Percentiles rank a stretch among this genome's conserved stretches.
These are phyloP conservation scores for Rhinichthys osculus DNA, from an alignment of 2,797 vertebrate genomes.

Conservation along the genomic window DNA sequence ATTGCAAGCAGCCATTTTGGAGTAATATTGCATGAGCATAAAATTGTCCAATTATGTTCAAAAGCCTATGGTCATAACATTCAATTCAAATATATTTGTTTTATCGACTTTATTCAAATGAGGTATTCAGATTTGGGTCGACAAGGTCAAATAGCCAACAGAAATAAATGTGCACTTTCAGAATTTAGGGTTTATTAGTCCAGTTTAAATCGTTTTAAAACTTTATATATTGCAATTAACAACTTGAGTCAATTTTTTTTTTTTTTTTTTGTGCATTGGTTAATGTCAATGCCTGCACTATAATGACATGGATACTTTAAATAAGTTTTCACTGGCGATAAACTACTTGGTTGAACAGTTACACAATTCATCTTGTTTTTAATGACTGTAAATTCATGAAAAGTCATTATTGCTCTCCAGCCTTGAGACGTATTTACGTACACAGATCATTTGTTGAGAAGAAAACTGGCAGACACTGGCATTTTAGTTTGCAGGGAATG, in stretches of 20 bases:
- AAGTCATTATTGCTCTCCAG: slow-evolving; percentile 4
- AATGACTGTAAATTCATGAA: slow-evolving; percentile 26
- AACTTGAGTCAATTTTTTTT: background rate
- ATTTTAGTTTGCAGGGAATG: slow-evolving; percentile 20
- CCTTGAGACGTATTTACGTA: slow-evolving; percentile 4
- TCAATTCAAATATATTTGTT: background rate
- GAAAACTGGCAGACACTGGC: slow-evolving; percentile 9
- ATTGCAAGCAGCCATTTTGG: background rate
- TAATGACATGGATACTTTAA: background rate
- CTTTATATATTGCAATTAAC: background rate
- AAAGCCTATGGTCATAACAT: background rate
- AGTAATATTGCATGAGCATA: slow-evolving; percentile 4
- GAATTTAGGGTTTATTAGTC: background rate
- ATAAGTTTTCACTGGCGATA: background rate
- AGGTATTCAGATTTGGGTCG: background rate
- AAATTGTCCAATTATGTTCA: slow-evolving; percentile 15
- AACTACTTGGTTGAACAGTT: background rate
- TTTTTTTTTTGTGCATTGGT: no score
- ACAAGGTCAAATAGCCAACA: background rate
- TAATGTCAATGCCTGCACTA: background rate
- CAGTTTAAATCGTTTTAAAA: no score
- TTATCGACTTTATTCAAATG: background rate
- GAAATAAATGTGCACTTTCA: background rate
- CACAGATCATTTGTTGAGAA: slow-evolving; percentile 2
- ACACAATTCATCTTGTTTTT: background rate